Evolutionary conservation across 1,140 invertebrate species (phyloP).

Genomic region (Copidosoma floridanum): DNA sequence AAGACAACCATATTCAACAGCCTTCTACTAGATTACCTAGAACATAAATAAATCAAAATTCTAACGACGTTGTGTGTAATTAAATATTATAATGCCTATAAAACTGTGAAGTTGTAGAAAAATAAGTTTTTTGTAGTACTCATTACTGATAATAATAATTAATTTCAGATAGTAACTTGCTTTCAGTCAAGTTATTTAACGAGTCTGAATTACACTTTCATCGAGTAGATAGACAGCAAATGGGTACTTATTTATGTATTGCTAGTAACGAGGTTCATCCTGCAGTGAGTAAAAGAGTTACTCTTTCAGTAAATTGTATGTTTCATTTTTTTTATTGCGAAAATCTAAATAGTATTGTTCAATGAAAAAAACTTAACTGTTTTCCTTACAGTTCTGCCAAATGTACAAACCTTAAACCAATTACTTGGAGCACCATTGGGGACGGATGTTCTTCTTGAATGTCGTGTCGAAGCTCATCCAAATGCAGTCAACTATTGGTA

Average conservation of each 20-base stretch:
- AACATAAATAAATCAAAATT: no score
- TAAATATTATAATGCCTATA: no score
- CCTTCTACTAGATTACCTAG: no score
- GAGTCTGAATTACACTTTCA: slow-evolving; percentile 71
- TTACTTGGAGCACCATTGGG: slow-evolving; percentile 76
- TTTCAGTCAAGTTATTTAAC: slow-evolving; percentile 63
- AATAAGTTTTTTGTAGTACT: no score
- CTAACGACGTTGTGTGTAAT: no score
- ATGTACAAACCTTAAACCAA: slow-evolving; percentile 80
- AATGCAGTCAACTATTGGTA: slow-evolving; percentile 84
- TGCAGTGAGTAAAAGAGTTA: slow-evolving; percentile 83
- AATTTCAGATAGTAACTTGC: slow-evolving; percentile 16
- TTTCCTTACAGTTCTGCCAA: slow-evolving; percentile 68
- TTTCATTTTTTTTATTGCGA: slow-evolving; percentile 32
- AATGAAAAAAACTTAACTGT: neutral
- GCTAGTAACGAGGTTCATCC: slow-evolving; percentile 87
- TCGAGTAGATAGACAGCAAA: slow-evolving; percentile 76
- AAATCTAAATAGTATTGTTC: neutral
- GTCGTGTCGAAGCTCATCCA: slow-evolving; percentile 80
- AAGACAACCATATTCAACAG: no score
- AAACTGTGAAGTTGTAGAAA: no score
- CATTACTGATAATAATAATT: no score
- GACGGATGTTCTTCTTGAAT: slow-evolving; percentile 77
- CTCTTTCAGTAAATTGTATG: slow-evolving; percentile 87
- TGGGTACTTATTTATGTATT: slow-evolving; percentile 86